A percentile compares a stretch with the other conserved stretches of the same genome.
phyloP scores from a whole-genome alignment of 2,888 invertebrate genomes.

The Ophion costatus region DNA sequence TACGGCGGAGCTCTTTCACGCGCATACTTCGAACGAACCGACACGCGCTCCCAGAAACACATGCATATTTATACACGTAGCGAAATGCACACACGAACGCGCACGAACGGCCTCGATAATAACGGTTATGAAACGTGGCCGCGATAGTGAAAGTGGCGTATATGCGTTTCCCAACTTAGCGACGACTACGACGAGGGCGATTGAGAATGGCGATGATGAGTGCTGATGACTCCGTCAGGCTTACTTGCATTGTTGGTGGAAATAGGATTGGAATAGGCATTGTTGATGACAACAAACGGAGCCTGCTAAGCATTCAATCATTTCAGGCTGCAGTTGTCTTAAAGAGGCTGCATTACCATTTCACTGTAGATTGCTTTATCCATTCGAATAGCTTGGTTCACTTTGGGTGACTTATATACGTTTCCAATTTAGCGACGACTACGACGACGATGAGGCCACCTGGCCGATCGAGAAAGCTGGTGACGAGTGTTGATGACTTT shows the following conservation, averaged over 20 bases:
- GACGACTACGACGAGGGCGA: constrained; percentile 64
- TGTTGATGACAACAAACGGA: too few relatives aligned
- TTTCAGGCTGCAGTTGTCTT: too few relatives aligned
- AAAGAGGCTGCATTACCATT: too few relatives aligned
- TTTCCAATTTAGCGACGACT: too few relatives aligned
- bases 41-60: constrained; percentile 20
- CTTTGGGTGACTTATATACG: too few relatives aligned
- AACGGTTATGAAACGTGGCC: constrained; percentile 83
- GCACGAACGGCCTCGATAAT: constrained; percentile 82
- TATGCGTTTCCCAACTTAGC: constrained; percentile 78
- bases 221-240: constrained; percentile 3
- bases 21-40: constrained; percentile 1
- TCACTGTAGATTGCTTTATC: too few relatives aligned
- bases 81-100: constrained; percentile 38
- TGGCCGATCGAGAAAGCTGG: constrained; percentile 23
- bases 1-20: constrained; percentile 25
- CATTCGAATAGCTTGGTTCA: too few relatives aligned
- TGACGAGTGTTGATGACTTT: constrained; percentile 26
- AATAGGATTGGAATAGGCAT: too few relatives aligned
- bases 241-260: not conserved
- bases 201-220: constrained; percentile 36
- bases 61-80: constrained; percentile 33
- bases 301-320: too few relatives aligned
- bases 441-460: constrained; percentile 58
- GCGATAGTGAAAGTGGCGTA: constrained; percentile 83